Base-by-base conservation (phyloP, 2,888 invertebrate species). In the Amiota communis region DNA sequence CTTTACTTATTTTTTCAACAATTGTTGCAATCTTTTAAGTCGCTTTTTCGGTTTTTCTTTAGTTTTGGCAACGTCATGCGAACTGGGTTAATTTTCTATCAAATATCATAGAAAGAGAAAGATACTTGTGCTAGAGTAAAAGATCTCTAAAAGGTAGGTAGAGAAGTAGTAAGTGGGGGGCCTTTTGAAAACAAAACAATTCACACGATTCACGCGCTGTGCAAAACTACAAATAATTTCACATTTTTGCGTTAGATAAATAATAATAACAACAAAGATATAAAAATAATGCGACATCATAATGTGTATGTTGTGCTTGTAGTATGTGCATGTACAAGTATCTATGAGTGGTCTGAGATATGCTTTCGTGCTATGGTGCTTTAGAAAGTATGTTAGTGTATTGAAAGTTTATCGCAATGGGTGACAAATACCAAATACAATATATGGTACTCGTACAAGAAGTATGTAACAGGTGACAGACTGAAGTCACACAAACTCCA, bases 51-150 rank as follows among this genome's bases (percentile, higher is more conserved):
- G 65, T 72, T 68, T 75, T 77, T 76, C 36, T 68, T 47, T 72
- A 72, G 71, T 75, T 75, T 76, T 51, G 17, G 80, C 81, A 80
- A 78, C 76, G 84, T 83, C 86, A 83, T 83, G 83, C 83, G 83
- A 83, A 83, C 83, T 83, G 79, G 83, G 83, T 83, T 83, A 83
- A 84, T 83, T 83, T 83, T 85, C 80, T 84, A 79, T 82, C 67
- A 68, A 68, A 63, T 63, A 63, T 36, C 36, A 36, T 36, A 36
- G 36, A 36, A 36, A 36, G 36, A 36, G 36, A 36, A 36, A 36
- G 36, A 36, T 36, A 36, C 36, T 36, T 36, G 36, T 36, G 36
- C 36, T 36, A 6, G 6, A 6, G 36, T 36, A 36, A 36, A 36
- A 36, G 2, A 36, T 36, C 36, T 36, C 6, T 36, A 6, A 36